Conservation (phyloP, 2,888 invertebrate species). For the Nephrotoma guestfalica region DNA sequence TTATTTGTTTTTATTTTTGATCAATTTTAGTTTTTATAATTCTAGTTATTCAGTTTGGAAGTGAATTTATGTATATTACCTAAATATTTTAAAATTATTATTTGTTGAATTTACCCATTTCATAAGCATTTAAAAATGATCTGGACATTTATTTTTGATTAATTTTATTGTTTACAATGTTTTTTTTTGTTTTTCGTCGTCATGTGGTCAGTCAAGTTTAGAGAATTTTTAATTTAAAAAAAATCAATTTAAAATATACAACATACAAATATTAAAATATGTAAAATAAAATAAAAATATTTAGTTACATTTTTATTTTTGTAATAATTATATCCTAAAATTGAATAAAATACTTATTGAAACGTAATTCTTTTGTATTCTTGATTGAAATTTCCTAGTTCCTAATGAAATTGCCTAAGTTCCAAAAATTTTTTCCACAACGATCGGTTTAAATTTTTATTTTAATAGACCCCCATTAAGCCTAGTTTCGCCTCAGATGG, state of each 20-base stretch:
- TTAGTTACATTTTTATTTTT: background rate
- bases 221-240: background rate
- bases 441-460: no score
- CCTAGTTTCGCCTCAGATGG: no score
- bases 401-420: no score
- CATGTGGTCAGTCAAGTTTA: background rate
- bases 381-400: no score
- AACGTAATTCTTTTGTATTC: no score
- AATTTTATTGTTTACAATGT: background rate
- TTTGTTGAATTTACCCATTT: background rate
- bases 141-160: background rate
- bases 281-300: background rate
- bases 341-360: background rate
- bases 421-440: no score
- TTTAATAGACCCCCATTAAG: no score
- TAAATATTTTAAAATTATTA: background rate
- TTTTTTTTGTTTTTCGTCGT: background rate
- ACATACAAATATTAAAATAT: background rate
- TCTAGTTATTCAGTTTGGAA: background rate
- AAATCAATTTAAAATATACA: background rate
- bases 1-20: background rate
- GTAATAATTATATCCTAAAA: background rate
- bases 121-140: background rate
- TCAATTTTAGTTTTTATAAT: background rate
- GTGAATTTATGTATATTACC: background rate